phyloP scores from a whole-genome alignment of 1,140 invertebrate species.

The Matsumurasca onukii region DNA sequence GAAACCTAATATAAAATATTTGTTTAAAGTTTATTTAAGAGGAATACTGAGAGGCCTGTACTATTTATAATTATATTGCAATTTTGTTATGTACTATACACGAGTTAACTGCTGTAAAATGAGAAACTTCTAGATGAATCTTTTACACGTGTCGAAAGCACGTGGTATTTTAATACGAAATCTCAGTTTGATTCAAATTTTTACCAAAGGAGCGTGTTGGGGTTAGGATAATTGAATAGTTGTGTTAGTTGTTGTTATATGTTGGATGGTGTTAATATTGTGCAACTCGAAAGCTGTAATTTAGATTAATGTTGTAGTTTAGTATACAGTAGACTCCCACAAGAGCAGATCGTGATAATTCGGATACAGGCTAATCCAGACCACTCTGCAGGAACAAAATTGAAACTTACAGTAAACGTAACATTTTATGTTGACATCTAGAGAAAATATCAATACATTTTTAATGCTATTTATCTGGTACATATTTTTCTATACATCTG shows the following conservation, averaged over 20 bases:
- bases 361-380: too few species aligned
- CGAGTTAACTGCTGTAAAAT: constrained; percentile 16
- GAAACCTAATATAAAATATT: constrained; percentile 25
- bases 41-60: constrained; percentile 38
- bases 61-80: constrained; percentile 37
- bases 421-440: too few species aligned
- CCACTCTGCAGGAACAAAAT: too few species aligned
- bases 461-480: too few species aligned
- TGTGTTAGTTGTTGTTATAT: constrained; percentile 36
- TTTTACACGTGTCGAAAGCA: too few species aligned
- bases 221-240: constrained; percentile 32
- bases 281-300: constrained; percentile 12
- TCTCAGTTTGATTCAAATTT: constrained; percentile 2
- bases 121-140: background rate
- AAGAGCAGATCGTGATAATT: too few species aligned
- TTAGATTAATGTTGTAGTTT: constrained; percentile 23
- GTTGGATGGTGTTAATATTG: constrained; percentile 21
- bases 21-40: constrained; percentile 32
- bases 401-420: too few species aligned
- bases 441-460: too few species aligned
- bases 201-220: background rate
- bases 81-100: constrained; percentile 32
- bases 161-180: constrained; percentile 17
- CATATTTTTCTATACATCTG: too few species aligned
- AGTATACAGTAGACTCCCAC: too few species aligned